phyloP scores from a whole-genome alignment of 2,797 vertebrate genomes.

The Dryobates pubescens region DNA sequence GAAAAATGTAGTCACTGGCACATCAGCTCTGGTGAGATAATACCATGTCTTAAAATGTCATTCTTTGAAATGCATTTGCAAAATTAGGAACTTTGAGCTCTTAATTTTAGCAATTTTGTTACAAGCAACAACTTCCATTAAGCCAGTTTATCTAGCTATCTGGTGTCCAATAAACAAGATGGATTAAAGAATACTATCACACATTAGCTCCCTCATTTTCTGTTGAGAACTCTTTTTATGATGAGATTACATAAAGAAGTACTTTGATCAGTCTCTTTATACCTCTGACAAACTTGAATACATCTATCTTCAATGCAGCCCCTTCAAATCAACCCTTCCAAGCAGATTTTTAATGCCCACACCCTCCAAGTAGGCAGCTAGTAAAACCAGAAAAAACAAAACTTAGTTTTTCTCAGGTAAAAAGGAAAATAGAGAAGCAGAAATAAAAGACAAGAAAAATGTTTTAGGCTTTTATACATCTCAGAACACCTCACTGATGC shows the following conservation, averaged over 20 bases:
- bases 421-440: not conserved
- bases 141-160: not conserved
- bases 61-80: not conserved
- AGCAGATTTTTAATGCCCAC: conserved; percentile 18
- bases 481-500: not conserved
- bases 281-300: conserved; percentile 11
- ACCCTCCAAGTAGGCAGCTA: not conserved
- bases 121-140: not conserved
- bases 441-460: not conserved
- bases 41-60: not conserved
- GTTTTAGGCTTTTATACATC: not conserved
- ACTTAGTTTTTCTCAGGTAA: not conserved
- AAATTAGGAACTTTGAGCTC: not conserved
- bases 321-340: conserved; percentile 31
- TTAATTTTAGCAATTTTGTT: not conserved
- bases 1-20: not conserved
- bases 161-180: not conserved
- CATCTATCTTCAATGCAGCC: not conserved
- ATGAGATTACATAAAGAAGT: not conserved
- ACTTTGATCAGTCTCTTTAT: conserved; percentile 6
- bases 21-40: not conserved
- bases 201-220: not conserved
- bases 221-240: not conserved
- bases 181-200: not conserved
- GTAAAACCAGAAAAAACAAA: not conserved